phyloP scores from a whole-genome alignment of 2,797 vertebrate species.

The Trachops cirrhosus region DNA sequence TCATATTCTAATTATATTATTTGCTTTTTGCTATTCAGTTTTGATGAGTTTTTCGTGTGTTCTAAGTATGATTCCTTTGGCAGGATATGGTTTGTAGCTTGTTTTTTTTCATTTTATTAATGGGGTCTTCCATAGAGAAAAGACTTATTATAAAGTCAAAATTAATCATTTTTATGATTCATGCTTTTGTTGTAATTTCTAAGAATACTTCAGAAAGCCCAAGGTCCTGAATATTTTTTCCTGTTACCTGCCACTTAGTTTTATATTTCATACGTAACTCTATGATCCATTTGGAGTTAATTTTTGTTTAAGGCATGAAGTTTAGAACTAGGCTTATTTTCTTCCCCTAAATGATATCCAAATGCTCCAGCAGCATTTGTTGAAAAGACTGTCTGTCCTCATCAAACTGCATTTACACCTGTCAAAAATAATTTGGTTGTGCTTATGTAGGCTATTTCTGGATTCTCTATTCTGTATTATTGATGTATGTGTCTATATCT shows the following conservation, averaged over 20 bases:
- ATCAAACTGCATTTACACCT: neutral
- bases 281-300: neutral
- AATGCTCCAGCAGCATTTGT: neutral
- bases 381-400: neutral
- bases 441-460: neutral
- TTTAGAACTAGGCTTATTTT: neutral
- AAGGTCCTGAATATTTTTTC: neutral
- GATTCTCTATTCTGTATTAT: neutral
- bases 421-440: neutral
- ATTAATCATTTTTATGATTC: neutral
- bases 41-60: neutral
- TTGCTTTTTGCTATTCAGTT: neutral
- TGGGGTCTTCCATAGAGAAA: neutral
- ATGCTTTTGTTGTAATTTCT: neutral
- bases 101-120: neutral
- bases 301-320: neutral
- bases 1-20: neutral
- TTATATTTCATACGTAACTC: neutral
- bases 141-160: neutral
- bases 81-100: neutral
- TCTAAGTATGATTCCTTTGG: neutral
- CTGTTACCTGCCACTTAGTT: neutral
- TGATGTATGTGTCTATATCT: neutral
- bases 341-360: conserved; percentile 1
- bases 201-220: neutral